Base-by-base conservation (phyloP, 2,797 vertebrate genomes). In the Cossypha dichroa region DNA sequence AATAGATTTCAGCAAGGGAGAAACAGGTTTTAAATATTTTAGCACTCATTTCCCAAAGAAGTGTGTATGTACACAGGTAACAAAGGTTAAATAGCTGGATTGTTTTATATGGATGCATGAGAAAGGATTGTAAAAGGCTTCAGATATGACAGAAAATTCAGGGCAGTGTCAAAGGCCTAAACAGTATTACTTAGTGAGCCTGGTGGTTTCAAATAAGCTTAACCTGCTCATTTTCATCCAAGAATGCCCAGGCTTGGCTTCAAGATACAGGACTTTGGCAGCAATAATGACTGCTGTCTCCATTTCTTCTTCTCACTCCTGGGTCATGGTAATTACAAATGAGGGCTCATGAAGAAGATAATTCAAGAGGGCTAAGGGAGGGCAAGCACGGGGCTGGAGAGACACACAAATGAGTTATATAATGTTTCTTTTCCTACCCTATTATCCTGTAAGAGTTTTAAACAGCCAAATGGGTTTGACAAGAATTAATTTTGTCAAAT, bases 401-500 rank as follows among this genome's bases (percentile, higher is more conserved):
- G 72, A 60, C 45, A 60, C 52, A 64, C 0, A 1, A 64, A 70
- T 6, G 4, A 87, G 60, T 91, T 94, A 79, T 15, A 41, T 55
- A 79, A 76, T 0, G 1, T 52, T 85, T 77, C 23, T 87, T 85
- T 91, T 85, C 28, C 72, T 54, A 90, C 28, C 11, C 34, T 49
- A 51, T 87, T 88, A 91, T 64, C 49, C 43, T 68, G 11, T 67
- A 83, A 48, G 56, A 63, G 63, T 88, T 94, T 90, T 70, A 91
- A 94, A 85, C 34, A 80, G 64, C 15, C 72, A 88, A 90, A 85
- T 70, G 31, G 54, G 91, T 91, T 94, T 93, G 56, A 94, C 72
- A 90, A 68, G 41, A 94, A 93, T 83, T 91, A 96, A 91, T 85
- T 85, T 49, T 54, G 45, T 72, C 75, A 85, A 85, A 82, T 91